phyloP scores from a whole-genome alignment of 2,888 invertebrate genomes.

The Hybos culiciformis region DNA sequence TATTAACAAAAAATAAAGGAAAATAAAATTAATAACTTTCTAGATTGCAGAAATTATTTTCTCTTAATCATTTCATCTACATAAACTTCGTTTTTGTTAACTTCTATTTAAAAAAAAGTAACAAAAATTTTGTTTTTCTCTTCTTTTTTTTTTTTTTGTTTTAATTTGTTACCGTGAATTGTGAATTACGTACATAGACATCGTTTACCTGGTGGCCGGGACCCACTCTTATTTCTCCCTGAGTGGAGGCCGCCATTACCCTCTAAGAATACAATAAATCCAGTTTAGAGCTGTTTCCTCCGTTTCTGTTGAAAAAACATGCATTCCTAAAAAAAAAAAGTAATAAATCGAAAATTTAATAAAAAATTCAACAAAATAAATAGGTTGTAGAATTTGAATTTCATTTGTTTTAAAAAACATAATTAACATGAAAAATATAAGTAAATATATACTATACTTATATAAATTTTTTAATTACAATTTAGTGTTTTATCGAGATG shows the following conservation, averaged over 20 bases:
- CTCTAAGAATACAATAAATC: slow-evolving; percentile 30
- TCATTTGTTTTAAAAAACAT: too few relatives aligned
- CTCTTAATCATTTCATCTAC: slow-evolving; percentile 8
- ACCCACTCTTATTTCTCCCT: slow-evolving; percentile 66
- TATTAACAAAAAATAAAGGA: slow-evolving; percentile 2
- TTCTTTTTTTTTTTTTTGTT: slow-evolving; percentile 1
- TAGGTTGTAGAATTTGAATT: too few relatives aligned
- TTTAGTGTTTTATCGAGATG: too few relatives aligned
- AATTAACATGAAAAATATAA: too few relatives aligned
- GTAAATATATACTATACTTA: too few relatives aligned
- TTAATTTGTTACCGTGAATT: slow-evolving; percentile 40
- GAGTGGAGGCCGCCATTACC: slow-evolving; percentile 50
- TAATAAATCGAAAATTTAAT: too few relatives aligned
- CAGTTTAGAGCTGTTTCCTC: slow-evolving; percentile 2
- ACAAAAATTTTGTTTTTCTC: neutral
- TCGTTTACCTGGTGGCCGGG: slow-evolving; percentile 62
- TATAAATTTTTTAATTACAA: too few relatives aligned
- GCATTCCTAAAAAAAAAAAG: slow-evolving; percentile 1
- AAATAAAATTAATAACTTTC: slow-evolving; percentile 5
- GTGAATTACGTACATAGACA: slow-evolving; percentile 47
- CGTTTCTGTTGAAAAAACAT: neutral
- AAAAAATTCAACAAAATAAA: too few relatives aligned
- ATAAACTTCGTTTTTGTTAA: too few relatives aligned
- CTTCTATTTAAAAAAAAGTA: slow-evolving; percentile 12
- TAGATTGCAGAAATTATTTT: slow-evolving; percentile 14